A percentile compares a stretch with the other conserved stretches of the same genome.
Evolutionary conservation across 2,113 vertebrate species (phyloP).

Genomic region (Peromyscus californicus): DNA sequence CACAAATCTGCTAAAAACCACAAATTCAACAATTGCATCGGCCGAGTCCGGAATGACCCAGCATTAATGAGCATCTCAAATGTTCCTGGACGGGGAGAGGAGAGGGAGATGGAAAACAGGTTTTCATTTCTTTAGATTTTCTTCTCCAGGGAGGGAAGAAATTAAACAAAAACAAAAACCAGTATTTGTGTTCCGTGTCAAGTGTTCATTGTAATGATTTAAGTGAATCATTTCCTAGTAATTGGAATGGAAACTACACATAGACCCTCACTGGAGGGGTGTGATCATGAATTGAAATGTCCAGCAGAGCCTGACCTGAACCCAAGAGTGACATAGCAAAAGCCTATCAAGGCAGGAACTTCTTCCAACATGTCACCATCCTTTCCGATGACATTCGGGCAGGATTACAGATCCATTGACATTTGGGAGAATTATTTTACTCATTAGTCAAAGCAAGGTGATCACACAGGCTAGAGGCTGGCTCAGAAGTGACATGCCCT

Average conservation of each 20-base stretch:
- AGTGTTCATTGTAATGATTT: slow-evolving; percentile 47
- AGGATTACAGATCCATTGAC: slow-evolving; percentile 25
- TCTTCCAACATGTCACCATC: slow-evolving; percentile 52
- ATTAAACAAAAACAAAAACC: slow-evolving; percentile 72
- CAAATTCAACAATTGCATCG: slow-evolving; percentile 80
- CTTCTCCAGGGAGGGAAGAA: slow-evolving; percentile 51
- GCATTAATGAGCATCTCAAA: slow-evolving; percentile 80
- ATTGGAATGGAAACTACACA: slow-evolving; percentile 24
- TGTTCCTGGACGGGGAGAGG: slow-evolving; percentile 79
- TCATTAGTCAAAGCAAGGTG: slow-evolving; percentile 47
- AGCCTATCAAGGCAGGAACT: slow-evolving; percentile 1
- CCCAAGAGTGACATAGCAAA: slow-evolving; percentile 13
- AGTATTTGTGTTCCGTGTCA: slow-evolving; percentile 39
- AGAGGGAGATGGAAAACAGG: slow-evolving; percentile 71
- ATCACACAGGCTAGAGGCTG: background rate
- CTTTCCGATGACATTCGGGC: slow-evolving; percentile 48
- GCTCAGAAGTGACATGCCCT: background rate
- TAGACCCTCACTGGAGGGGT: background rate
- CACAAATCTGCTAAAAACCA: slow-evolving; percentile 80
- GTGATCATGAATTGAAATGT: slow-evolving; percentile 19
- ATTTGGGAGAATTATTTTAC: slow-evolving; percentile 38
- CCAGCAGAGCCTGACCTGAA: slow-evolving; percentile 20
- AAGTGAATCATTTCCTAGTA: slow-evolving; percentile 43
- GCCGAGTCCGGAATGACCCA: slow-evolving; percentile 68
- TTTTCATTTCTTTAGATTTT: slow-evolving; percentile 68